Percentiles rank a stretch among this genome's conserved stretches.
These are phyloP conservation scores for Tetheella fluctuosa DNA, from an alignment of 2,888 invertebrate species.

Conservation along the genomic window DNA sequence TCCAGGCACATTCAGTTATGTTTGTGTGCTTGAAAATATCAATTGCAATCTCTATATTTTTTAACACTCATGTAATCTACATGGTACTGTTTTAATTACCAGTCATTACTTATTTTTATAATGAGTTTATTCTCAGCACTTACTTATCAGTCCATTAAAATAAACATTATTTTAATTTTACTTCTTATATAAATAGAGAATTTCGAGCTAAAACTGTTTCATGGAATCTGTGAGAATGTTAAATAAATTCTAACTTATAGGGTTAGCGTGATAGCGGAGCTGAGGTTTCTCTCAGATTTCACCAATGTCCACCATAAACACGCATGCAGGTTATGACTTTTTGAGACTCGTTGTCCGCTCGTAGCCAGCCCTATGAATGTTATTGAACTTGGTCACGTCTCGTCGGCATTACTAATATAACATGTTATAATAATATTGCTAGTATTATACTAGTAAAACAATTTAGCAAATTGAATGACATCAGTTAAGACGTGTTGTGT, in stretches of 20 bases:
- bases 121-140: constrained; percentile 6
- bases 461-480: not conserved
- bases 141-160: constrained; percentile 9
- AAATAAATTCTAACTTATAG: constrained; percentile 32
- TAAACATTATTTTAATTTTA: constrained; percentile 5
- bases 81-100: not conserved
- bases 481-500: not conserved
- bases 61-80: constrained; percentile 1
- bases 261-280: constrained; percentile 22
- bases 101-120: constrained; percentile 7
- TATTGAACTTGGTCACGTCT: constrained; percentile 36
- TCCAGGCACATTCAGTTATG: constrained; percentile 25
- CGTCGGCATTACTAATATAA: constrained; percentile 12
- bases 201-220: not conserved
- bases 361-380: constrained; percentile 35
- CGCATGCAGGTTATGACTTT: not conserved
- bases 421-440: constrained; percentile 8
- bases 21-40: constrained; percentile 26
- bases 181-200: not conserved
- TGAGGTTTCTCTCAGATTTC: constrained; percentile 43
- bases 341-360: not conserved
- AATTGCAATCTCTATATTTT: constrained; percentile 5
- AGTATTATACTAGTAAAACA: not conserved
- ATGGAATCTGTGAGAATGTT: constrained; percentile 25
- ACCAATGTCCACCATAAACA: constrained; percentile 5